phyloP scores from a whole-genome alignment of 2,797 vertebrate genomes.

The Zenarchopterus dispar region DNA sequence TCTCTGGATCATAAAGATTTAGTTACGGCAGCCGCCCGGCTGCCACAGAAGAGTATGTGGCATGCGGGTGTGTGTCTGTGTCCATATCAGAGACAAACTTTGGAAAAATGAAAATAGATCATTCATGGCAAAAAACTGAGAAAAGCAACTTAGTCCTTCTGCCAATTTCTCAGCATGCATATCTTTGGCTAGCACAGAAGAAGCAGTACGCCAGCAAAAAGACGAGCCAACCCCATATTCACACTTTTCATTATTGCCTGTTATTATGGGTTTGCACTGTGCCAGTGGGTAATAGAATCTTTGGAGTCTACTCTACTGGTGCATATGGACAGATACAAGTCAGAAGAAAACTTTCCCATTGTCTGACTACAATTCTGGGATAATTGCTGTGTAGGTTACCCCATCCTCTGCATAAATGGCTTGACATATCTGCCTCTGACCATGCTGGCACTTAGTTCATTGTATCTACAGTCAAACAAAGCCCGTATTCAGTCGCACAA shows the following conservation, averaged over 20 bases:
- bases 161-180: slow-evolving; percentile 64
- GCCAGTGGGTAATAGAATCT: slow-evolving; percentile 53
- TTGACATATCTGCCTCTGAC: slow-evolving; percentile 59
- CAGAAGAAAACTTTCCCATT: slow-evolving; percentile 65
- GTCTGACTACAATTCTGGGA: slow-evolving; percentile 46
- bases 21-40: slow-evolving; percentile 20
- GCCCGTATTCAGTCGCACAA: slow-evolving; percentile 55
- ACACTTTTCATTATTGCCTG: slow-evolving; percentile 57
- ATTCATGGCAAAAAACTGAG: slow-evolving; percentile 63
- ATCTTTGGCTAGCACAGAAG: slow-evolving; percentile 50
- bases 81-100: slow-evolving; percentile 19
- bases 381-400: slow-evolving; percentile 43
- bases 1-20: slow-evolving; percentile 43
- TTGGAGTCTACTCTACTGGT: slow-evolving; percentile 47
- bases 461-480: slow-evolving; percentile 62
- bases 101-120: slow-evolving; percentile 67
- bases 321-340: slow-evolving; percentile 34
- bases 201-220: slow-evolving; percentile 46
- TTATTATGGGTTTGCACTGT: slow-evolving; percentile 44
- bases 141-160: slow-evolving; percentile 46
- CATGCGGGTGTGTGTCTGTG: slow-evolving; percentile 10
- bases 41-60: slow-evolving; percentile 13
- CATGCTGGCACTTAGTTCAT: slow-evolving; percentile 45
- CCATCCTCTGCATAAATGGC: slow-evolving; percentile 43
- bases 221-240: slow-evolving; percentile 59